These are phyloP conservation scores for Osmerus mordax DNA, from an alignment of 2,113 vertebrate genomes.

Conservation along the genomic window DNA sequence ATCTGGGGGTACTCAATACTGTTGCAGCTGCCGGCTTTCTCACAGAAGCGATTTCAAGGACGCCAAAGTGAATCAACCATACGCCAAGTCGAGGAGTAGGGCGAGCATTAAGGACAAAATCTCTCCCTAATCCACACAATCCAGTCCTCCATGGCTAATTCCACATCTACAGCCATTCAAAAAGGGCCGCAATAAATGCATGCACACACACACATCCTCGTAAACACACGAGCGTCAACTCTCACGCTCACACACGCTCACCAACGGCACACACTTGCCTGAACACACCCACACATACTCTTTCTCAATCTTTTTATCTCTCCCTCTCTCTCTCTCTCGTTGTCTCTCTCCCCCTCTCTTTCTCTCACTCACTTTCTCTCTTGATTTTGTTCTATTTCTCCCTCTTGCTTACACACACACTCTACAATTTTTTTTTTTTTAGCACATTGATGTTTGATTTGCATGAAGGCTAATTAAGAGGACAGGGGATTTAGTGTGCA, in stretches of 20 bases:
- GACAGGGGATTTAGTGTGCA: constrained; percentile 50
- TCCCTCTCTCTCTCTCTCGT: too few relatives aligned
- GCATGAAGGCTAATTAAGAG: constrained; percentile 58
- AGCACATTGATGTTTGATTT: constrained; percentile 55
- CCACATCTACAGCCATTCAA: constrained; percentile 45
- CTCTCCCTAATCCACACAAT: constrained; percentile 62
- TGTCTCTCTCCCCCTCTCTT: neutral
- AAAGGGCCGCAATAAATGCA: neutral
- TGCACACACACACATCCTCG: neutral
- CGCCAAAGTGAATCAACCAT: constrained; percentile 67
- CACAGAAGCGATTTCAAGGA: constrained; percentile 72
- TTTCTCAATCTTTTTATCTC: too few relatives aligned
- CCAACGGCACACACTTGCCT: neutral
- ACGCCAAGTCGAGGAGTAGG: constrained; percentile 26
- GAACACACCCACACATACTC: neutral
- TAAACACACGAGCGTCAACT: neutral
- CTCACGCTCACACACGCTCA: neutral
- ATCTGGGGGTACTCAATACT: constrained; percentile 45
- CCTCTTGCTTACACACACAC: constrained; percentile 11
- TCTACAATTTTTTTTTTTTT: constrained; percentile 40
- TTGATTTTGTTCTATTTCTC: neutral
- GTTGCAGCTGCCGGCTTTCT: constrained; percentile 69
- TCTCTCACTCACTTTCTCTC: neutral
- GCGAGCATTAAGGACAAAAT: constrained; percentile 57
- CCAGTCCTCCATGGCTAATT: constrained; percentile 59